Evolutionary conservation across 2,113 vertebrate species (phyloP).

Genomic region (Xiphophorus maculatus): DNA sequence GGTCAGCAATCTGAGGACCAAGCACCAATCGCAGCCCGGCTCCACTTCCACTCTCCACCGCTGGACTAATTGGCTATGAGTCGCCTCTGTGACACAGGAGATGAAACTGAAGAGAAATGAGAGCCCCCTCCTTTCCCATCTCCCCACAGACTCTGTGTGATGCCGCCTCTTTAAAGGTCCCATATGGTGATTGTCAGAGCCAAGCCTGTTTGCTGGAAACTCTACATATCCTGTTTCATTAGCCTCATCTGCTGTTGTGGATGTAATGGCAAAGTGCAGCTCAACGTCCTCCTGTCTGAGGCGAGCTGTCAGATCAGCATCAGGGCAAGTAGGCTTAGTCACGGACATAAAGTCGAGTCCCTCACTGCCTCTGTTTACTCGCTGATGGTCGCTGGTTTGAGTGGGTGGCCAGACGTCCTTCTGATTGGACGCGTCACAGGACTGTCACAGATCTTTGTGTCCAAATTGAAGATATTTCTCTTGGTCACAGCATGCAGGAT

Average conservation of each 20-base stretch:
- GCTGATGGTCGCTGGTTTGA: constrained; percentile 50
- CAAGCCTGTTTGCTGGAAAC: constrained; percentile 29
- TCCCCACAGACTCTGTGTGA: constrained; percentile 39
- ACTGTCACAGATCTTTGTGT: too few relatives aligned
- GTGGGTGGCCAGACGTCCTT: too few relatives aligned
- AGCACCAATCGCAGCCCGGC: constrained; percentile 16
- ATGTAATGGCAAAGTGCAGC: constrained; percentile 4
- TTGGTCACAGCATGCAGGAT: too few relatives aligned
- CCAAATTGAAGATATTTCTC: too few relatives aligned
- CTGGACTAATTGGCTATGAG: constrained; percentile 61
- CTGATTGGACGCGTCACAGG: too few relatives aligned
- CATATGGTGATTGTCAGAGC: constrained; percentile 51
- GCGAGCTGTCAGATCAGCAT: constrained; percentile 55
- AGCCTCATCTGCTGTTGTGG: too few relatives aligned
- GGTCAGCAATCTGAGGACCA: constrained; percentile 59
- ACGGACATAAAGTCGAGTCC: constrained; percentile 40
- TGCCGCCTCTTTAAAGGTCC: constrained; percentile 56
- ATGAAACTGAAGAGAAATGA: constrained; percentile 57
- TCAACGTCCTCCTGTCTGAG: constrained; percentile 13
- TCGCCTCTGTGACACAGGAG: constrained; percentile 41
- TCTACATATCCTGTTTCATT: constrained; percentile 1
- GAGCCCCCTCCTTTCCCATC: constrained; percentile 37
- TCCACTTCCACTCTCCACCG: constrained; percentile 7
- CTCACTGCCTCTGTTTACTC: constrained; percentile 20
- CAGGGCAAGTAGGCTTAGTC: constrained; percentile 55